These are phyloP conservation scores for Gibbula magus DNA, from an alignment of 2,888 invertebrate species.

Conservation along the genomic window DNA sequence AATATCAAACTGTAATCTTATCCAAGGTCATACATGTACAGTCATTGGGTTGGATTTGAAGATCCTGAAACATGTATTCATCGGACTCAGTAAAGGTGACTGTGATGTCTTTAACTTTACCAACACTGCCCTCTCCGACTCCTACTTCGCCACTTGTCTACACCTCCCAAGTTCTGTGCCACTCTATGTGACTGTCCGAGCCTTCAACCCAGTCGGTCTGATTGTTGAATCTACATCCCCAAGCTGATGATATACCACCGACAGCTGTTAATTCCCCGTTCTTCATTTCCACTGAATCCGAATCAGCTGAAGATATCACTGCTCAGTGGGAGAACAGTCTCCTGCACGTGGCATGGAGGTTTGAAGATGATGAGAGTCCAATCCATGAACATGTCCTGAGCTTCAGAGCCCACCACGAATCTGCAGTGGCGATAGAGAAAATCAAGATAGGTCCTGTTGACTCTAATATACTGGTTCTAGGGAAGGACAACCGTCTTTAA, in stretches of 20 bases:
- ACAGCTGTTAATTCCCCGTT: constrained; percentile 3
- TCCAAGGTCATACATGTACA: neutral
- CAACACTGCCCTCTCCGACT: constrained; percentile 27
- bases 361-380: constrained; percentile 42
- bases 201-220: constrained; percentile 38
- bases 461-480: constrained; percentile 31
- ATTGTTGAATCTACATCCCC: constrained; percentile 26
- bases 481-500: constrained; percentile 32
- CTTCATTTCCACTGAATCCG: neutral
- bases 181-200: constrained; percentile 35
- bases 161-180: constrained; percentile 22
- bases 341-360: constrained; percentile 35
- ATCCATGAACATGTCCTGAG: constrained; percentile 36
- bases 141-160: constrained; percentile 26
- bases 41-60: constrained; percentile 20
- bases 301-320: neutral
- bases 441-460: constrained; percentile 35
- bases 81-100: neutral
- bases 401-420: constrained; percentile 41
- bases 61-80: constrained; percentile 23
- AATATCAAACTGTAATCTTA: neutral
- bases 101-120: constrained; percentile 37
- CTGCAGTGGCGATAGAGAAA: constrained; percentile 40
- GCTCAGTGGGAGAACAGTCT: constrained; percentile 44
- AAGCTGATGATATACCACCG: constrained; percentile 32